Evolutionary conservation across 2,113 vertebrate species (phyloP).

Genomic region (Polyodon spathula): DNA sequence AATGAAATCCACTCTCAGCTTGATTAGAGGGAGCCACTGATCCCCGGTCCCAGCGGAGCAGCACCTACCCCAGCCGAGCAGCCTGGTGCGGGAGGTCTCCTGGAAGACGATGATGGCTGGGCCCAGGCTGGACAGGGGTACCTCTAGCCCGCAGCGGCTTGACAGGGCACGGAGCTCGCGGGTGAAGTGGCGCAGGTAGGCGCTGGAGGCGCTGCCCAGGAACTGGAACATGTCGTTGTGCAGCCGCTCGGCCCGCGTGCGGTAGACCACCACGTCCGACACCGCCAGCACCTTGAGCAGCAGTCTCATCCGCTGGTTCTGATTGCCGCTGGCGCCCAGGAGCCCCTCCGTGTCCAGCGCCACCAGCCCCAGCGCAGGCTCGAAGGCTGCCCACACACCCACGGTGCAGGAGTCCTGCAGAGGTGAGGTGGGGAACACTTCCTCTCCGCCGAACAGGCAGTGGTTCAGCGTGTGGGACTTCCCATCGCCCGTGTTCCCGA

Average conservation of each 20-base stretch:
- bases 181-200: conserved; percentile 66
- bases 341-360: conserved; percentile 65
- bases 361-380: conserved; percentile 47
- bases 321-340: conserved; percentile 52
- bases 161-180: conserved; percentile 58
- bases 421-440: conserved; percentile 60
- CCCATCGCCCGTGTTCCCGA: conserved; percentile 73
- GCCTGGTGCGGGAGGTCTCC: conserved; percentile 62
- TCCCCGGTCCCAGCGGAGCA: too few species aligned
- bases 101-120: conserved; percentile 64
- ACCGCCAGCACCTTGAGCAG: conserved; percentile 66
- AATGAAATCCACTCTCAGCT: too few species aligned
- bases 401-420: conserved; percentile 65
- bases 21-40: too few species aligned
- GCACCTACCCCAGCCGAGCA: conserved; percentile 56
- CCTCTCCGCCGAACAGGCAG: conserved; percentile 51
- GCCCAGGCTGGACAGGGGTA: conserved; percentile 64
- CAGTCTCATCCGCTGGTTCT: conserved; percentile 62
- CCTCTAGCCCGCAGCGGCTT: conserved; percentile 60
- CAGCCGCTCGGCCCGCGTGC: conserved; percentile 65
- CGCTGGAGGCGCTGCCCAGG: conserved; percentile 62
- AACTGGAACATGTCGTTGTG: conserved; percentile 75
- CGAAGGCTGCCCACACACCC: conserved; percentile 65
- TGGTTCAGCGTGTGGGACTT: conserved; percentile 73
- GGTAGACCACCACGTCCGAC: conserved; percentile 65